These are phyloP conservation scores for Agapostemon virescens DNA, from an alignment of 2,888 invertebrate genomes.

Conservation along the genomic window DNA sequence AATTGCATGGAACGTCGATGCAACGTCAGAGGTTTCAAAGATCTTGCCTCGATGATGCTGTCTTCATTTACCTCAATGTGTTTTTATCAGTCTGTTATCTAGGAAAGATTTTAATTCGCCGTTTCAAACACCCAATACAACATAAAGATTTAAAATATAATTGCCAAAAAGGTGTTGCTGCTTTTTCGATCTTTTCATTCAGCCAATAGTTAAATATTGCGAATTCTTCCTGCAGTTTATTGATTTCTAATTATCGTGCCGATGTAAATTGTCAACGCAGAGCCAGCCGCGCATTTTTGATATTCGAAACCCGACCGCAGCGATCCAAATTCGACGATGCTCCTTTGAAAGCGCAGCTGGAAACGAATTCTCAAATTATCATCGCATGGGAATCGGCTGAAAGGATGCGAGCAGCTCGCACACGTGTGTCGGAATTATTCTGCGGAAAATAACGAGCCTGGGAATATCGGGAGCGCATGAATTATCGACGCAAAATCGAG, in stretches of 20 bases:
- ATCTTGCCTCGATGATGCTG: no score
- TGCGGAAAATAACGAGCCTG: background rate
- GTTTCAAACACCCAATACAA: no score
- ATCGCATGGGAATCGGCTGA: background rate
- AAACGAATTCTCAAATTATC: constrained; percentile 13
- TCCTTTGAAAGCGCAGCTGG: background rate
- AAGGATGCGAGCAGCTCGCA: background rate
- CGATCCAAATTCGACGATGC: background rate
- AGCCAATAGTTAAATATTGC: no score
- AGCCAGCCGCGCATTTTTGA: background rate
- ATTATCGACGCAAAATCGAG: constrained; percentile 18
- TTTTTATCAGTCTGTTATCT: background rate
- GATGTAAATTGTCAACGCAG: background rate
- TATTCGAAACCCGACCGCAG: background rate
- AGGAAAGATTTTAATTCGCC: no score
- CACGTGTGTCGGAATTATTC: background rate
- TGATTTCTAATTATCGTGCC: background rate
- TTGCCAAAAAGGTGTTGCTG: no score
- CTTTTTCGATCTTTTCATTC: no score
- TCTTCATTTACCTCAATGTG: background rate
- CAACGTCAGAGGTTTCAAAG: no score
- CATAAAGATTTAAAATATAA: no score
- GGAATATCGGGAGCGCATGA: constrained; percentile 16
- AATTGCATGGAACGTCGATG: background rate
- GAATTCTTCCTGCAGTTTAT: no score